These are phyloP conservation scores for Remorina albescens DNA, from an alignment of 2,797 vertebrate genomes.

Conservation along the genomic window DNA sequence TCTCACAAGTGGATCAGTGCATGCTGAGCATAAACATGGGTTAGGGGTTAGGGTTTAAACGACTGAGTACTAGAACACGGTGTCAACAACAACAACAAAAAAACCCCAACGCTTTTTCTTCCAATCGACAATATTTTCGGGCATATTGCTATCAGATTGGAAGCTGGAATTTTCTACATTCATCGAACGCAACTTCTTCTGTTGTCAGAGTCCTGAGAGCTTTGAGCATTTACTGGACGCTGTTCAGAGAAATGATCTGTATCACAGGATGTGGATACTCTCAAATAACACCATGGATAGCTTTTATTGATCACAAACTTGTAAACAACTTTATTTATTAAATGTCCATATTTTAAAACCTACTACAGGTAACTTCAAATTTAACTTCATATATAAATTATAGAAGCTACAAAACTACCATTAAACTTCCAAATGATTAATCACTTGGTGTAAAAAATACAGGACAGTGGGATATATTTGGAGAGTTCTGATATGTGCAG, in stretches of 20 bases:
- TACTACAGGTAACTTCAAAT: not conserved
- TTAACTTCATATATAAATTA: not conserved
- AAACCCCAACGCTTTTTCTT: too few relatives aligned
- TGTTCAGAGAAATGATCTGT: too few relatives aligned
- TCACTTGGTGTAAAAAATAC: not conserved
- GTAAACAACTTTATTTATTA: too few relatives aligned
- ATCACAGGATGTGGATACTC: too few relatives aligned
- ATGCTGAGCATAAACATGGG: not conserved
- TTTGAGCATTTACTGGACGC: not conserved
- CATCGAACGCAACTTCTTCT: not conserved
- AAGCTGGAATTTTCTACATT: fast-evolving
- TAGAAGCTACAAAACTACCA: not conserved
- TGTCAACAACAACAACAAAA: too few relatives aligned
- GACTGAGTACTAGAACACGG: not conserved
- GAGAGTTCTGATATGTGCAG: not conserved
- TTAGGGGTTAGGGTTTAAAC: not conserved
- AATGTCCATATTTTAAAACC: not conserved
- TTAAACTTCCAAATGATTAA: not conserved
- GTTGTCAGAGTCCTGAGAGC: too few relatives aligned
- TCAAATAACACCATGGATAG: too few relatives aligned
- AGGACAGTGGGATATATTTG: not conserved
- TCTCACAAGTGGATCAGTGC: fast-evolving
- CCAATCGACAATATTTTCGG: not conserved
- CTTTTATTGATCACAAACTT: too few relatives aligned
- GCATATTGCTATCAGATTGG: fast-evolving